These are phyloP conservation scores for Ethmia dodecea DNA, from an alignment of 2,888 invertebrate genomes.

Conservation along the genomic window DNA sequence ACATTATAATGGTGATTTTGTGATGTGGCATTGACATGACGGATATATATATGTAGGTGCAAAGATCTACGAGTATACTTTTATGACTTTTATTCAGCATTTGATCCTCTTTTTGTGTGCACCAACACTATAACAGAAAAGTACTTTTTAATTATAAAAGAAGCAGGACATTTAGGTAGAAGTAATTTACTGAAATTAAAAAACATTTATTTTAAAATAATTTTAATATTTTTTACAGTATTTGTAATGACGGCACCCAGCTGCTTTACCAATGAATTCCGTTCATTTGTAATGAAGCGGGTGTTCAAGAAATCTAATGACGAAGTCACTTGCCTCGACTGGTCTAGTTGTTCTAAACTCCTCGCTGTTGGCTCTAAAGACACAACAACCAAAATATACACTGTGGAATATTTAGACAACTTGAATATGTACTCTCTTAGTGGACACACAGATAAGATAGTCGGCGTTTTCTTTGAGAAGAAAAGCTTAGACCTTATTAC, in stretches of 20 bases:
- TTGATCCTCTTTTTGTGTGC: no score
- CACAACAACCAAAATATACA: conserved; percentile 90
- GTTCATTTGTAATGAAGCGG: conserved; percentile 91
- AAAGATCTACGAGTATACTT: no score
- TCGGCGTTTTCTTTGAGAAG: conserved; percentile 92
- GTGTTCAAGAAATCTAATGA: conserved; percentile 90
- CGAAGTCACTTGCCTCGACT: conserved; percentile 91
- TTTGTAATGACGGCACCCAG: conserved; percentile 93
- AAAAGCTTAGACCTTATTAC: conserved; percentile 91
- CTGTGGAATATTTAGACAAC: conserved; percentile 85
- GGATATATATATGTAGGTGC: no score
- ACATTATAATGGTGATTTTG: no score
- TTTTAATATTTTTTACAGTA: conserved; percentile 68
- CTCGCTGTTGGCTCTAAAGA: conserved; percentile 95
- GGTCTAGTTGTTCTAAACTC: conserved; percentile 94
- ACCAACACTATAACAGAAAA: no score
- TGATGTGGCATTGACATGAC: no score
- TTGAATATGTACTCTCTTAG: conserved; percentile 87
- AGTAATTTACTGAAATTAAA: no score
- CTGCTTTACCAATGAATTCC: conserved; percentile 87
- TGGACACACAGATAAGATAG: conserved; percentile 90
- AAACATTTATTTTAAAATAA: no score
- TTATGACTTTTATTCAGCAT: no score
- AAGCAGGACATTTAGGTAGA: no score
- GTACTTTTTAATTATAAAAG: no score